A percentile compares a stretch with the other conserved stretches of the same genome.
Conservation (phyloP, 1,140 invertebrate species). For the Drosophila hydei region DNA sequence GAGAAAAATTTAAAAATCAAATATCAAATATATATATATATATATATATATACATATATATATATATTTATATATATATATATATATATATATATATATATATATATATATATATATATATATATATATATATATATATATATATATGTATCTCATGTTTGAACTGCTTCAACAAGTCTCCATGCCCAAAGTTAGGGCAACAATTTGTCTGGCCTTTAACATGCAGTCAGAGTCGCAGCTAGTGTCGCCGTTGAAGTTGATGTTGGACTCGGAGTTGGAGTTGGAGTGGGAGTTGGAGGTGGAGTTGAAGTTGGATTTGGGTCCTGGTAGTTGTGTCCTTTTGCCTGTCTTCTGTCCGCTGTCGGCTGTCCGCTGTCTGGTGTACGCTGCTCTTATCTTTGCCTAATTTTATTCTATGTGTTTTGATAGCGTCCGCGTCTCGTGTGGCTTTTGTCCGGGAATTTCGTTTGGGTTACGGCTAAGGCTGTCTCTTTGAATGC, state of each 20-base stretch:
- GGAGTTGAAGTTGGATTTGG: background rate
- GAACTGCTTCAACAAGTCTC: background rate
- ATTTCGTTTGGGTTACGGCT: conserved; percentile 1
- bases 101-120: too few relatives aligned
- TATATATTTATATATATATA: too few relatives aligned
- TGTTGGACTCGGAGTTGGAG: background rate
- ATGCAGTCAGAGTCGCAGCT: conserved; percentile 1
- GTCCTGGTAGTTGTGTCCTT: background rate
- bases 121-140: too few relatives aligned
- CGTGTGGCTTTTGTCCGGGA: conserved; percentile 12
- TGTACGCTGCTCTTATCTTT: conserved; percentile 21
- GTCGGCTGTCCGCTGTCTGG: background rate
- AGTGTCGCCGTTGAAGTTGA: background rate
- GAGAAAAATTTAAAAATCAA: too few relatives aligned
- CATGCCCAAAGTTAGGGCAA: conserved; percentile 1
- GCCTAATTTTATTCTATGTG: conserved; percentile 23
- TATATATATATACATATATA: too few relatives aligned
- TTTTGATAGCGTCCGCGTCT: conserved; percentile 27
- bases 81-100: too few relatives aligned
- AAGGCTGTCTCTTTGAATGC: background rate
- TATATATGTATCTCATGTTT: too few relatives aligned
- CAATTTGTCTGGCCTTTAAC: conserved; percentile 1
- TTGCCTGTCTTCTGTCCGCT: background rate
- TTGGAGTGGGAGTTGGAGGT: background rate
- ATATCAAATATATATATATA: too few relatives aligned